phyloP scores from a whole-genome alignment of 2,797 vertebrate genomes.

The Hypotaenidia philippensis region DNA sequence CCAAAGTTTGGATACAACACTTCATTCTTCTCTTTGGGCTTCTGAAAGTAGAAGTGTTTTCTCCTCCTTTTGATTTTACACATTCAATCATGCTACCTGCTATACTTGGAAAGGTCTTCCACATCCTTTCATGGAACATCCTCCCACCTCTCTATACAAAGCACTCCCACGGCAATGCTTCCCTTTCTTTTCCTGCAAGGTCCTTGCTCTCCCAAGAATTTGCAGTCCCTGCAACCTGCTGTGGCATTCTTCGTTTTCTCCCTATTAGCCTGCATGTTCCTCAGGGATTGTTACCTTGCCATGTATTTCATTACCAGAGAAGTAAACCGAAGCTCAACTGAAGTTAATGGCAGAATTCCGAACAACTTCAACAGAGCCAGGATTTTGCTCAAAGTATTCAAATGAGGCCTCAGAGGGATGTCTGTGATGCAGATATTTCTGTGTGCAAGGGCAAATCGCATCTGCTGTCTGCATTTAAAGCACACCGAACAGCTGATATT shows the following conservation, averaged over 20 bases:
- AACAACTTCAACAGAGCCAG: background rate
- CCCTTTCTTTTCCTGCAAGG: constrained; percentile 18
- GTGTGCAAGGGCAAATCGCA: constrained; percentile 13
- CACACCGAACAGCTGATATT: background rate
- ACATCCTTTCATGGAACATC: constrained; percentile 15
- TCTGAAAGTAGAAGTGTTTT: constrained; percentile 60
- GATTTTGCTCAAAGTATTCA: constrained; percentile 50
- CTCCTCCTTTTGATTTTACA: constrained; percentile 23
- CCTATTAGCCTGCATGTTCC: background rate
- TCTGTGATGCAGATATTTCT: background rate
- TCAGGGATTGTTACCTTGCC: background rate
- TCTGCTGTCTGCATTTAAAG: constrained; percentile 32
- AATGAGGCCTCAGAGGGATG: constrained; percentile 6
- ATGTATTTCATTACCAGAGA: background rate
- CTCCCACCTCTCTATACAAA: constrained; percentile 15
- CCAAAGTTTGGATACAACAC: constrained; percentile 8
- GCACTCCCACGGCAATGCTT: background rate
- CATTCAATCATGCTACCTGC: constrained; percentile 51
- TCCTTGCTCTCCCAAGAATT: background rate
- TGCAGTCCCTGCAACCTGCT: background rate
- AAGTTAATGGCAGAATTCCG: constrained; percentile 49
- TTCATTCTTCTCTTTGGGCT: constrained; percentile 25
- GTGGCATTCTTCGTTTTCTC: background rate
- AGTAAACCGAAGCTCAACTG: background rate
- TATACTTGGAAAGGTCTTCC: constrained; percentile 38